Base-by-base conservation (phyloP, 2,888 invertebrate species). In the Diaperis boleti region DNA sequence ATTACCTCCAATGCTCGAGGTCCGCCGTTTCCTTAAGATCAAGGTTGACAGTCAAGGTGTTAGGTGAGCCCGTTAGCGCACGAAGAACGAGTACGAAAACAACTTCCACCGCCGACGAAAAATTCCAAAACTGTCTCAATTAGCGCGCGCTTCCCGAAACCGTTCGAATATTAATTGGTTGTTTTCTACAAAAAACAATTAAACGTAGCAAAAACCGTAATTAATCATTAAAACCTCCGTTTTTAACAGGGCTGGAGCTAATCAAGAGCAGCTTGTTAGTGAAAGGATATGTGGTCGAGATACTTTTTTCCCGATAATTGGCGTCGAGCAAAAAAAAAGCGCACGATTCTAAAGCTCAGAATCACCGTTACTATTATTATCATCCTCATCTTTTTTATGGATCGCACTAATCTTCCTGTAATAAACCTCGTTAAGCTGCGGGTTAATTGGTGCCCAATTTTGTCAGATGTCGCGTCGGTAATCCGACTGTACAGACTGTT, bases 221-320 rank as follows among this genome's bases (percentile, higher is more conserved):
- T 71, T 69, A 71, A 71, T 71, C 69, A 71, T 71, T 71, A 69
- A 67, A 68, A 68, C 68, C n/a, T n/a, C n/a, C 62, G 64, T 69
- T 71, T 68, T 69, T 67, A 66, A 64, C 66, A 65, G 63, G 50
- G 61, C 63, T 66, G 50, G 60, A 64, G 65, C 68, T 71, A 71
- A 71, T 71, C 71, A 71, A 65, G 68, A 65, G 64, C 63, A 65
- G 67, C 68, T 71, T 69, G 71, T 71, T 71, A 71, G 69, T 65
- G 64, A 69, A 64, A 71, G 69, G 68, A 67, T 71, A 68, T 71
- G 69, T 68, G 65, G 66, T 67, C 65, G 65, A 63, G 68, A 63
- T 65, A 62, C 62, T 68, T 67, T 67, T 69, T 71, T 67, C 65
- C 52, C 66, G 65, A 71, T 71, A 71, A 71, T 71, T 71, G 69